A percentile compares a stretch with the other conserved stretches of the same genome.
Evolutionary conservation across 2,888 invertebrate genomes (phyloP).

Genomic region (Tetragonula carbonaria): DNA sequence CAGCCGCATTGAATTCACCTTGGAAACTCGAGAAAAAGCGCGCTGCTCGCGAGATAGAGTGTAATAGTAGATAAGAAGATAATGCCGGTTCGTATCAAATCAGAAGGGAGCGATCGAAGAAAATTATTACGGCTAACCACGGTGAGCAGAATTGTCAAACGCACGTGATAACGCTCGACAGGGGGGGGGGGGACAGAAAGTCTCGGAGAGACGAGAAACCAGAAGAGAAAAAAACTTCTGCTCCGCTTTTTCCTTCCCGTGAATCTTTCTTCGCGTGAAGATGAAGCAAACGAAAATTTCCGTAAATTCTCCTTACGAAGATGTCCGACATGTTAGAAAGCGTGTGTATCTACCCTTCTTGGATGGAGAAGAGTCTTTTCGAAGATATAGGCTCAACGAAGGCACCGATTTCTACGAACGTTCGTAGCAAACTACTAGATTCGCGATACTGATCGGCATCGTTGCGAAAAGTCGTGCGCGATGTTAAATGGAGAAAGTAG

Average conservation of each 20-base stretch:
- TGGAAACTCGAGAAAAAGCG: slow-evolving; percentile 28
- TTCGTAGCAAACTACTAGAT: no score
- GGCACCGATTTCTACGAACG: neutral
- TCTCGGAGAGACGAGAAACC: no score
- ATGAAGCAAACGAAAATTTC: no score
- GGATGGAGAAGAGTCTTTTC: neutral
- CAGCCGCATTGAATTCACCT: slow-evolving; percentile 26
- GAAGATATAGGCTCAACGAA: neutral
- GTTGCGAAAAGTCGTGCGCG: neutral
- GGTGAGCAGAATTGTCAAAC: neutral
- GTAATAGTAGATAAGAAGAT: slow-evolving; percentile 45
- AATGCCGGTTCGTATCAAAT: slow-evolving; percentile 11
- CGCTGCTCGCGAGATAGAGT: slow-evolving; percentile 6
- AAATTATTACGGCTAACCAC: neutral
- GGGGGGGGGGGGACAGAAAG: no score
- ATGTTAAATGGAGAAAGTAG: slow-evolving; percentile 45
- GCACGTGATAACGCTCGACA: neutral
- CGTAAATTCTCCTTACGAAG: no score
- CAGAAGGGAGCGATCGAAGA: slow-evolving; percentile 20
- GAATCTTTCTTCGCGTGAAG: no score
- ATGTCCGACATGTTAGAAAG: no score
- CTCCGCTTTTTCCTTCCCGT: no score
- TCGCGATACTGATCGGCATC: neutral
- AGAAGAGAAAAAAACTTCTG: neutral
- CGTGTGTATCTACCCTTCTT: no score